Conservation (phyloP, 1,140 invertebrate species). For the Anastrepha obliqua region DNA sequence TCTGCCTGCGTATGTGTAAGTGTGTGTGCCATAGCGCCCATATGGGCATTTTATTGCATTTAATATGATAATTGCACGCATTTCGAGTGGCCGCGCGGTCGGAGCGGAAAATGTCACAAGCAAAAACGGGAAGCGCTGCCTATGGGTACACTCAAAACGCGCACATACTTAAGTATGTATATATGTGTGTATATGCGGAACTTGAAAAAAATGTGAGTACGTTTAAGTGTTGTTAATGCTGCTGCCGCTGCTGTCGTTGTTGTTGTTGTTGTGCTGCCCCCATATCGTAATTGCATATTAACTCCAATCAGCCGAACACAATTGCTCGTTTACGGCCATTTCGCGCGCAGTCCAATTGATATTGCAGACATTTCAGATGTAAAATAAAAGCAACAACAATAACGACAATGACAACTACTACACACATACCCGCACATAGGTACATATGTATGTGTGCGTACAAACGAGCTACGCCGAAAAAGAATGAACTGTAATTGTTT, state of each 20-base stretch:
- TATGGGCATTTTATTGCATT: constrained; percentile 66
- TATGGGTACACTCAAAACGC: neutral
- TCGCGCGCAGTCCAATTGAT: constrained; percentile 46
- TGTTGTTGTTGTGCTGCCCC: constrained; percentile 23
- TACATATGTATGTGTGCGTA: too few species aligned
- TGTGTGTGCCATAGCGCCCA: neutral
- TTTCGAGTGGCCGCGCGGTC: constrained; percentile 64
- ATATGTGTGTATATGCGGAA: too few species aligned
- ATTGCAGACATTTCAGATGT: constrained; percentile 40
- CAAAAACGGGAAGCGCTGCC: neutral
- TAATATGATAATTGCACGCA: constrained; percentile 72
- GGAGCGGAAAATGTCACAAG: neutral
- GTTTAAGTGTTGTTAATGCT: neutral
- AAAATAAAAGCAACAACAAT: neutral
- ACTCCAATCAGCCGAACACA: constrained; percentile 46
- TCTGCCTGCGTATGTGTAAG: neutral
- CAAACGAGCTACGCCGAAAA: neutral
- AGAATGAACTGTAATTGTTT: constrained; percentile 51
- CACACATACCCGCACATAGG: too few species aligned
- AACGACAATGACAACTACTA: neutral
- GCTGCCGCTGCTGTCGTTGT: neutral
- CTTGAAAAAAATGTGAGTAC: neutral
- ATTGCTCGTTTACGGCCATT: constrained; percentile 39
- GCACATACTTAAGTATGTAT: neutral
- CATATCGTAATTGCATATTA: constrained; percentile 49